Evolutionary conservation across 2,113 vertebrate species (phyloP).

Genomic region (Cyprinodon variegatus): DNA sequence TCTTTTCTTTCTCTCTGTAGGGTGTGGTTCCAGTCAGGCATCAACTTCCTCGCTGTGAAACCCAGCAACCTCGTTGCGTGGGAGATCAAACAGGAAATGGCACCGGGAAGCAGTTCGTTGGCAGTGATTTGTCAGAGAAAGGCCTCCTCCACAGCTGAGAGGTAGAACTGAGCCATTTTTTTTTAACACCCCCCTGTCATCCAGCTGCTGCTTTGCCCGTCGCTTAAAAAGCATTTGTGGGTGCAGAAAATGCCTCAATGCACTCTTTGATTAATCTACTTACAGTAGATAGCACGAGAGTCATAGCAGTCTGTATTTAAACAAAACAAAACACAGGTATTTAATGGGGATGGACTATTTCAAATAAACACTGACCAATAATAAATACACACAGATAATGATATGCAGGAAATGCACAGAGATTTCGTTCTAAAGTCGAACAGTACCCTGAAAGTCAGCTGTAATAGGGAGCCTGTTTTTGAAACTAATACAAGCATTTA

Average conservation of each 20-base stretch:
- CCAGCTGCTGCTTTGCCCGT: slow-evolving; percentile 11
- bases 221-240: slow-evolving; percentile 25
- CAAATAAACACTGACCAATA: slow-evolving; percentile 11
- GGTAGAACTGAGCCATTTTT: slow-evolving; percentile 75
- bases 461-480: not conserved
- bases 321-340: slow-evolving; percentile 1
- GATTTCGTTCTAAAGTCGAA: not conserved
- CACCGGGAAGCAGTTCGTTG: slow-evolving; percentile 79
- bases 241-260: slow-evolving; percentile 11
- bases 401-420: not conserved
- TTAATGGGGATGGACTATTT: not conserved
- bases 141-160: slow-evolving; percentile 74
- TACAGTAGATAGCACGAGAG: not conserved
- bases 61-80: slow-evolving; percentile 87
- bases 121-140: slow-evolving; percentile 88
- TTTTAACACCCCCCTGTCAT: slow-evolving; percentile 22
- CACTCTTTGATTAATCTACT: slow-evolving; percentile 25
- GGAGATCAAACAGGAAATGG: slow-evolving; percentile 92
- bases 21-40: slow-evolving; percentile 87
- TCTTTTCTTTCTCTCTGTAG: slow-evolving; percentile 70
- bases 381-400: not conserved
- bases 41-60: slow-evolving; percentile 86
- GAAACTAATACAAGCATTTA: not conserved
- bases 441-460: not conserved
- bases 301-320: slow-evolving; percentile 2